Base-by-base conservation (phyloP, 2,113 vertebrate genomes). In the Cyanistes caeruleus region DNA sequence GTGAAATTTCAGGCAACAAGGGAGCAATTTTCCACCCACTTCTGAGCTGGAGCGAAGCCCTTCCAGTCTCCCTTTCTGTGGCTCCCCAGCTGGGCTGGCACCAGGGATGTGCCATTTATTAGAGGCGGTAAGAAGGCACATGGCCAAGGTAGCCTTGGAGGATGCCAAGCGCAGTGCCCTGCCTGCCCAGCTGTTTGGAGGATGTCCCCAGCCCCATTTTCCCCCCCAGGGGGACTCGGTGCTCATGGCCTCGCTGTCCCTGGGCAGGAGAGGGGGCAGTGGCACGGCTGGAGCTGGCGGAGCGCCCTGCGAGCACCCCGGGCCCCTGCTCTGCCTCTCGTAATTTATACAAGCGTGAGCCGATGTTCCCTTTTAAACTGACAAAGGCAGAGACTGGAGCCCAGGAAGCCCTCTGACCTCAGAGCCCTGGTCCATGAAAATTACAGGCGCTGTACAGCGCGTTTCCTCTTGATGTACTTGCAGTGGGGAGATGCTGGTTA, bases 401-500 rank as follows among this genome's bases (percentile, higher is more conserved):
- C 93, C 8, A 49, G 90, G 95, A 97, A 97, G 95, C 95, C 97
- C 95, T 97, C 91, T 98, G 96, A 98, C 97, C 98, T 90, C 7
- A 0, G 90, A 97, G 97, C 96, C 97, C 96, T 63, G 96, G 97
- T 96, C 96, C 97, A 93, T 97, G 97, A 97, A 98, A 98, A 98
- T 98, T 97, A 97, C 97, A 97, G 97, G 96, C 93, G 0, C 70
- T 79, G 90, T 89, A 85, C 95, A 92, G 95, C 30, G 52, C 27
- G 7, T 90, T 96, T 91, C 81, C 96, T 97, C 97, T 97, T 97
- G 97, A 98, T 98, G 97, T 94, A 95, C 97, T 98, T 97, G 97
- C 94, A 87, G 93, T 97, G 95, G 97, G 95, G 96, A 98, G 97
- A 98, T 79, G 97, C 96, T 95, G 97, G 97, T 98, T 98, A 98